Evolutionary conservation across 2,797 vertebrate species (phyloP).

Genomic region (Sebastes miniatus): DNA sequence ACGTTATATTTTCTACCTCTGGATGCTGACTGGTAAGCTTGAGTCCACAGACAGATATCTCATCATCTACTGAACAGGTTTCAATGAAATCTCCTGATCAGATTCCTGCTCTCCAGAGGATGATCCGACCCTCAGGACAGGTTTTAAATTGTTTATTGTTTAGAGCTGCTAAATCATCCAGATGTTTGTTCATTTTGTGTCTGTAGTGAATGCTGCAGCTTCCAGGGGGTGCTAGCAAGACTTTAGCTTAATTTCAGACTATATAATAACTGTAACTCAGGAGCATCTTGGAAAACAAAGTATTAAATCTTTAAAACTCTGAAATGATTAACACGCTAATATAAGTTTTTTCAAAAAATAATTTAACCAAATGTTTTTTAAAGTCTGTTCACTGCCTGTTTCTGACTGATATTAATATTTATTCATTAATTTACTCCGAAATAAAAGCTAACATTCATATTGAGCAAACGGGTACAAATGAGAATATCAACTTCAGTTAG

Average conservation of each 20-base stretch:
- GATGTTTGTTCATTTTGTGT: not conserved
- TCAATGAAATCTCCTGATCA: not conserved
- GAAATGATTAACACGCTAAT: no score
- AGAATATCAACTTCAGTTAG: not conserved
- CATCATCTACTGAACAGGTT: not conserved
- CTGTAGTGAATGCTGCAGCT: no score
- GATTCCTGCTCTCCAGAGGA: not conserved
- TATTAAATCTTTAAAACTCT: not conserved
- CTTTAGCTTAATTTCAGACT: no score
- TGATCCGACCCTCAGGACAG: not conserved
- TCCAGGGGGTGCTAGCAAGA: no score
- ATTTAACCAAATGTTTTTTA: not conserved
- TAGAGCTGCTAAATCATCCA: not conserved
- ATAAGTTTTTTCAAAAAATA: not conserved
- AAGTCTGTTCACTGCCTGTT: not conserved
- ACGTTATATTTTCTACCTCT: not conserved
- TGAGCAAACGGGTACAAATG: not conserved
- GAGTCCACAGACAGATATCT: not conserved
- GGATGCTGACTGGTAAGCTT: not conserved
- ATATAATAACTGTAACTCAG: no score
- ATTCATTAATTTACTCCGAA: not conserved
- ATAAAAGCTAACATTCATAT: not conserved
- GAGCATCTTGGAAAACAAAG: no score
- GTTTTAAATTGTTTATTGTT: not conserved
- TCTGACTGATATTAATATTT: not conserved